Percentiles rank a stretch among this genome's conserved stretches.
phyloP scores from a whole-genome alignment of 2,888 invertebrate species.

The Dorcus hopei region DNA sequence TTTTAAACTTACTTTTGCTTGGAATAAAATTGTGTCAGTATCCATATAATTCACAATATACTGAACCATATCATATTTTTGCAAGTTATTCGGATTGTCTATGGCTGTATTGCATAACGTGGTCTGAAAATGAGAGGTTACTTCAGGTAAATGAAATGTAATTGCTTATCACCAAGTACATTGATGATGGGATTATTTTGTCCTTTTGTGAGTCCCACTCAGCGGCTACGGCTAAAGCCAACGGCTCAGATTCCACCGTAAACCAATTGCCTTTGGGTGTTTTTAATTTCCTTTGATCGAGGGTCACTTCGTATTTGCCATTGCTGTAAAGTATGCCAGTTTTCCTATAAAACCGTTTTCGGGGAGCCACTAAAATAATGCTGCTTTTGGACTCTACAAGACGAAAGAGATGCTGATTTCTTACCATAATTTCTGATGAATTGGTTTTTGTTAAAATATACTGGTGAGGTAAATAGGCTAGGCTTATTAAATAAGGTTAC shows the following conservation, averaged over 20 bases:
- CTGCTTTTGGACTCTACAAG: too few relatives aligned
- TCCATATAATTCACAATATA: constrained; percentile 76
- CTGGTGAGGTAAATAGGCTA: neutral
- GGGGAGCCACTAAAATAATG: constrained; percentile 38
- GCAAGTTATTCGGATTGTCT: constrained; percentile 87
- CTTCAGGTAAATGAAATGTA: neutral
- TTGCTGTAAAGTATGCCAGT: constrained; percentile 69
- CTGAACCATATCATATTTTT: constrained; percentile 70
- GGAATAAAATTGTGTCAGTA: constrained; percentile 80
- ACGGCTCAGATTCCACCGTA: constrained; percentile 74
- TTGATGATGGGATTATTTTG: constrained; percentile 69
- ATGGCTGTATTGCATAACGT: constrained; percentile 85
- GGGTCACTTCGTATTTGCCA: constrained; percentile 76
- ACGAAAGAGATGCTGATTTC: neutral
- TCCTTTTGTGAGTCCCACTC: constrained; percentile 92
- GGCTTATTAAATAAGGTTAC: neutral
- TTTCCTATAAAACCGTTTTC: constrained; percentile 71
- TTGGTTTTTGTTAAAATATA: neutral
- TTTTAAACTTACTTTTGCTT: constrained; percentile 60
- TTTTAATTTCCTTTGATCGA: constrained; percentile 86
- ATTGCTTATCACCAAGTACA: constrained; percentile 74
- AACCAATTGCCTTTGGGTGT: constrained; percentile 83
- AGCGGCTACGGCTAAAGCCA: constrained; percentile 88
- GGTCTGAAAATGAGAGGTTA: constrained; percentile 58
- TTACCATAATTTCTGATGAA: constrained; percentile 7